These are phyloP conservation scores for Stegana nigrithorax DNA, from an alignment of 2,888 invertebrate species.

Conservation along the genomic window DNA sequence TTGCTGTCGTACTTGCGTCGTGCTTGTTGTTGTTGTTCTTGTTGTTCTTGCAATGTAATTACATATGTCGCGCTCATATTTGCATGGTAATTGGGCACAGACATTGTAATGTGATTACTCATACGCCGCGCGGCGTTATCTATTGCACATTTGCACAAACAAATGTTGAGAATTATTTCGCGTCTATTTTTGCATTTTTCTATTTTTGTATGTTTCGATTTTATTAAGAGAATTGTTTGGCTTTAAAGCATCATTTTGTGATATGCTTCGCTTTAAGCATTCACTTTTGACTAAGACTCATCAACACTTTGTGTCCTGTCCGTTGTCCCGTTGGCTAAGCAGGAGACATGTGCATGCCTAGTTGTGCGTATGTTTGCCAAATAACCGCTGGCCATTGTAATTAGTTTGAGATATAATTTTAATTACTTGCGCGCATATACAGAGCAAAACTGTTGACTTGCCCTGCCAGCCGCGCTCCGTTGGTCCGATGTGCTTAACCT, in stretches of 20 bases:
- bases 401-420: slow-evolving; percentile 63
- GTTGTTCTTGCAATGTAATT: slow-evolving; percentile 46
- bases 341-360: too few relatives aligned
- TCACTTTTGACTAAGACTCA: not conserved
- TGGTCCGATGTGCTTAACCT: not conserved
- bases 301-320: slow-evolving; percentile 31
- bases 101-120: slow-evolving; percentile 41
- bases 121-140: slow-evolving; percentile 19
- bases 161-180: too few relatives aligned
- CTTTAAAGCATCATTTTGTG: too few relatives aligned
- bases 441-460: slow-evolving; percentile 5
- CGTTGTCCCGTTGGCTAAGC: too few relatives aligned
- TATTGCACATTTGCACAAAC: too few relatives aligned
- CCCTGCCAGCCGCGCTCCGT: not conserved
- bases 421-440: slow-evolving; percentile 45
- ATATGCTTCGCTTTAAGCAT: too few relatives aligned
- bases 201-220: too few relatives aligned
- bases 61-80: slow-evolving; percentile 54
- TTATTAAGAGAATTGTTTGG: too few relatives aligned
- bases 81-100: slow-evolving; percentile 47
- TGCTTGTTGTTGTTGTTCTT: slow-evolving; percentile 35
- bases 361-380: slow-evolving; percentile 23
- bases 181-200: too few relatives aligned
- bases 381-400: slow-evolving; percentile 42
- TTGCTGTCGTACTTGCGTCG: not conserved